Evolutionary conservation across 2,888 invertebrate species (phyloP).

Genomic region (Seira ritae): DNA sequence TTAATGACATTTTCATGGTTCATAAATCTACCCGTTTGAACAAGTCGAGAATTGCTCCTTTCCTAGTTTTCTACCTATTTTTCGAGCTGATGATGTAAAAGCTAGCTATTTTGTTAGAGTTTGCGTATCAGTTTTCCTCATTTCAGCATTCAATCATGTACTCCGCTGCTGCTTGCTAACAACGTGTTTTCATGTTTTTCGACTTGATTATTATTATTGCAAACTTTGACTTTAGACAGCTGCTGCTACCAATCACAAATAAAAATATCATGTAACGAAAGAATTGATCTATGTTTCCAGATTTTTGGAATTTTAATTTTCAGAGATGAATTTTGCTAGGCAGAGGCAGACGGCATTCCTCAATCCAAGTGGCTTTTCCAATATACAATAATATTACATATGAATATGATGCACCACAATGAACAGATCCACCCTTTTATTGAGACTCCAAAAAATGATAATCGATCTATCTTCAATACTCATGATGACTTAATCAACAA

Average conservation of each 20-base stretch:
- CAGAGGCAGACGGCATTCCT: no score
- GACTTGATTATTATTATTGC: neutral
- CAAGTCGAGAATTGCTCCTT: neutral
- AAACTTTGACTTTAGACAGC: neutral
- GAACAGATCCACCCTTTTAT: neutral
- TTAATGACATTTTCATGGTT: constrained; percentile 3
- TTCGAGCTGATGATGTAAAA: no score
- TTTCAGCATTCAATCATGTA: no score
- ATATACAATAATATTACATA: no score
- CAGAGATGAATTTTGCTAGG: no score
- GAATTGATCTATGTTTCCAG: neutral
- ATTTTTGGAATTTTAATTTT: neutral
- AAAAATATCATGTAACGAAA: constrained; percentile 2
- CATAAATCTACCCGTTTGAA: neutral
- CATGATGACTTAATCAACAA: constrained; percentile 36
- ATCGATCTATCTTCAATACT: constrained; percentile 1
- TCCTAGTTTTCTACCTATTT: no score
- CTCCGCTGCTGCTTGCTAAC: no score
- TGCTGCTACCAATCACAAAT: neutral
- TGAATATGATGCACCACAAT: no score
- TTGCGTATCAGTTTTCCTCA: no score
- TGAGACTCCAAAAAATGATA: neutral
- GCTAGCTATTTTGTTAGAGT: no score
- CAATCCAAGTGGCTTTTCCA: neutral
- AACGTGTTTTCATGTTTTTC: no score